phyloP scores from a whole-genome alignment of 2,113 vertebrate species.

The Zosterops japonicus region DNA sequence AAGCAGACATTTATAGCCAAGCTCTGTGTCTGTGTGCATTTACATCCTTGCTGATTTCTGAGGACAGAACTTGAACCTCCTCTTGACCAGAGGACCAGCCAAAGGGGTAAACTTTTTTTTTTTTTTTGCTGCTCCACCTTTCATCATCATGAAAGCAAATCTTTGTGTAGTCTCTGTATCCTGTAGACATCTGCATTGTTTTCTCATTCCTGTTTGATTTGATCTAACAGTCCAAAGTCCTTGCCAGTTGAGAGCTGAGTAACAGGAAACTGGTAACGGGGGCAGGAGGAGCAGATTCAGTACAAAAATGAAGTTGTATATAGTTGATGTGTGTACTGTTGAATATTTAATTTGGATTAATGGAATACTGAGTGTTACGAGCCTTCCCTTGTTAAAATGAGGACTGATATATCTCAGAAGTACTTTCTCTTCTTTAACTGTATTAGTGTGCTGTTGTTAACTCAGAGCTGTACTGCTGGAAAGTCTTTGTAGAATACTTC shows the following conservation, averaged over 20 bases:
- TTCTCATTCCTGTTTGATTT: neutral
- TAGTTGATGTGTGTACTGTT: neutral
- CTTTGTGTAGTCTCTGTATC: neutral
- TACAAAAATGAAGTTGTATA: neutral
- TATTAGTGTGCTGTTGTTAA: neutral
- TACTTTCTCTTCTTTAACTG: neutral
- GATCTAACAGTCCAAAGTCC: neutral
- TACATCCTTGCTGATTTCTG: conserved; percentile 14
- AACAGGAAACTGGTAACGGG: neutral
- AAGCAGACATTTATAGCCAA: neutral
- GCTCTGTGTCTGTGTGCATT: conserved; percentile 1
- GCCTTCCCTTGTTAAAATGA: neutral
- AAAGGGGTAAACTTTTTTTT: neutral
- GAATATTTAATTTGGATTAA: neutral
- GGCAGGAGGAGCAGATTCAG: neutral
- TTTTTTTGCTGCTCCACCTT: neutral
- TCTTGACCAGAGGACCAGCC: conserved; percentile 21
- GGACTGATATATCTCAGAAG: neutral
- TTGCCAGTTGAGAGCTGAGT: neutral
- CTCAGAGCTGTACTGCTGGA: neutral
- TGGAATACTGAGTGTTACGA: neutral
- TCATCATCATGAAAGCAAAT: neutral
- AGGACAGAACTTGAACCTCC: neutral
- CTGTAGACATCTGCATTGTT: neutral
- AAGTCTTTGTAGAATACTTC: neutral